A percentile compares a stretch with the other conserved stretches of the same genome.
Evolutionary conservation across 1,140 invertebrate species (phyloP).

Genomic region (Drosophila sp.): DNA sequence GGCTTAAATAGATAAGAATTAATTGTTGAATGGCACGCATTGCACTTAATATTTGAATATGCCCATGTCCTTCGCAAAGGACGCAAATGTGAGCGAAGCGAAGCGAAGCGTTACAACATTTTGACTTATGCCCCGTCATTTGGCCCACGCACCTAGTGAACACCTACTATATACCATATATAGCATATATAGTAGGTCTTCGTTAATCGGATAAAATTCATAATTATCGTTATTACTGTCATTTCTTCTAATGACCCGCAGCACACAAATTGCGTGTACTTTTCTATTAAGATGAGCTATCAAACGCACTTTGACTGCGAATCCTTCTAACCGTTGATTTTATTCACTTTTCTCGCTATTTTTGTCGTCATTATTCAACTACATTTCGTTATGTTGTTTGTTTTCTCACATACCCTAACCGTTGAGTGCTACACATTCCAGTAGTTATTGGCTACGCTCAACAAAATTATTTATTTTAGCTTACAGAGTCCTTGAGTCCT

Average conservation of each 20-base stretch:
- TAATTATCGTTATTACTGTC: slow-evolving; percentile 84
- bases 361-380: slow-evolving; percentile 12
- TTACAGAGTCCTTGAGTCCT: neutral
- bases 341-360: slow-evolving; percentile 22
- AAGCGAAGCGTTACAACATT: slow-evolving; percentile 29
- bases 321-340: slow-evolving; percentile 51
- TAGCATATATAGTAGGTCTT: too few species aligned
- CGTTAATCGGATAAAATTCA: slow-evolving; percentile 84
- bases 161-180: too few species aligned
- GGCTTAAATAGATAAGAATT: slow-evolving; percentile 81
- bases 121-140: slow-evolving; percentile 55
- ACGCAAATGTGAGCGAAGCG: neutral
- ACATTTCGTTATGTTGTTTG: slow-evolving; percentile 11
- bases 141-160: slow-evolving; percentile 51
- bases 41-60: slow-evolving; percentile 81
- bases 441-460: too few species aligned
- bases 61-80: neutral
- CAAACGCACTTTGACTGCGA: slow-evolving; percentile 74
- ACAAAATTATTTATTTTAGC: neutral
- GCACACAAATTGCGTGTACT: slow-evolving; percentile 78
- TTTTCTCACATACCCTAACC: neutral
- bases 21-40: slow-evolving; percentile 83
- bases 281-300: slow-evolving; percentile 84
- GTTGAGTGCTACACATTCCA: neutral
- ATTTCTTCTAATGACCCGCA: slow-evolving; percentile 78